Evolutionary conservation across 2,888 invertebrate species (phyloP).

Genomic region (Brenthis daphne): DNA sequence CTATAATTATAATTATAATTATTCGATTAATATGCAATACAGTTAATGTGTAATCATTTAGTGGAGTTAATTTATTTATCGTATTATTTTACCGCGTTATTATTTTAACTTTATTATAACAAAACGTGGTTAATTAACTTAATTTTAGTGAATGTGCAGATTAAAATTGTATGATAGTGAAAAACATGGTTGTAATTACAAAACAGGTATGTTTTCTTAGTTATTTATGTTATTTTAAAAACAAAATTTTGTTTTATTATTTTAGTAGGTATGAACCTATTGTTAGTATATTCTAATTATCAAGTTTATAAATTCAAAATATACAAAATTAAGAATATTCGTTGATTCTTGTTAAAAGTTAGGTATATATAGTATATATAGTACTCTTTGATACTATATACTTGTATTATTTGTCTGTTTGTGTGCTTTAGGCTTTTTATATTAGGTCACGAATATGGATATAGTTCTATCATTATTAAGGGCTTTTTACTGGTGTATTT

Average conservation of each 20-base stretch:
- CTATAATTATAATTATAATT: not conserved
- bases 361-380: no score
- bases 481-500: no score
- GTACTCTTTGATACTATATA: no score
- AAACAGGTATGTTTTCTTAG: slow-evolving; percentile 6
- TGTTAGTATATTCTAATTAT: no score
- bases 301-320: no score
- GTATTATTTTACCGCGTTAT: not conserved
- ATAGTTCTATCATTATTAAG: no score
- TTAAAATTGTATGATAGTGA: not conserved
- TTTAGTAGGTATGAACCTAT: no score
- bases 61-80: not conserved
- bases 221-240: not conserved
- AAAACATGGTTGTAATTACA: slow-evolving; percentile 4
- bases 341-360: no score
- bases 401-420: no score
- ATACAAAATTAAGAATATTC: no score
- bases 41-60: not conserved
- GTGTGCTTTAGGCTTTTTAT: no score
- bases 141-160: not conserved
- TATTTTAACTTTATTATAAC: not conserved
- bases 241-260: not conserved
- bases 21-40: not conserved
- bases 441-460: no score
- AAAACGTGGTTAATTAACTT: not conserved